Conservation (phyloP, 1,140 invertebrate genomes). For the Diachasma alloeum region DNA sequence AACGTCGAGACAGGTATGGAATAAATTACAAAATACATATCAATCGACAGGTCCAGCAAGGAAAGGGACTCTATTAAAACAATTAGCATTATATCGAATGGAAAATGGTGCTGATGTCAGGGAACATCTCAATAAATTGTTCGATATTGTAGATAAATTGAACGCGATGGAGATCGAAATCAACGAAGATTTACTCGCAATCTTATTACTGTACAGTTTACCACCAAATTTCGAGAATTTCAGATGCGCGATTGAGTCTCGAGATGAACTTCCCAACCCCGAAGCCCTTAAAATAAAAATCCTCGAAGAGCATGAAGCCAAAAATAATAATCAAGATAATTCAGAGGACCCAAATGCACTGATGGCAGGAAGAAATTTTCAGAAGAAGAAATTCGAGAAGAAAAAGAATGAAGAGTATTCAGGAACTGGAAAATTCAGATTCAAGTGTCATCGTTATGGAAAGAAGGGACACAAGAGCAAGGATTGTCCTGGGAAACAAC, state of each 20-base stretch:
- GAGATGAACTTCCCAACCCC: background rate
- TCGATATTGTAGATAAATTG: slow-evolving; percentile 12
- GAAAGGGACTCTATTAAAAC: background rate
- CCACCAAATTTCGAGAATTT: slow-evolving; percentile 34
- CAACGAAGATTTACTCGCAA: slow-evolving; percentile 14
- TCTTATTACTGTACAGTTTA: slow-evolving; percentile 43
- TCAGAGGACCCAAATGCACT: no score
- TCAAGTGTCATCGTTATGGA: no score
- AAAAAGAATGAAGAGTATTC: no score
- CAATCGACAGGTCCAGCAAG: background rate
- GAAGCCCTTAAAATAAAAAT: background rate
- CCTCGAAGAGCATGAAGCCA: background rate
- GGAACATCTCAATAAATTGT: background rate
- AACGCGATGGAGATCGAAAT: slow-evolving; percentile 3
- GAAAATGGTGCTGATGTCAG: background rate
- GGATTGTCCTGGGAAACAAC: no score
- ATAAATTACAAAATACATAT: background rate
- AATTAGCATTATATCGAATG: background rate
- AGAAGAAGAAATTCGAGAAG: no score
- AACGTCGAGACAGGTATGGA: background rate
- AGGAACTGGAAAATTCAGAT: no score
- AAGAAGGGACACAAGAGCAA: no score
- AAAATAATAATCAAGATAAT: no score
- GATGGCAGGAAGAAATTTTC: no score
- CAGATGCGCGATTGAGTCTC: slow-evolving; percentile 20